A percentile compares a stretch with the other conserved stretches of the same genome.
These are phyloP conservation scores for Peromyscus leucopus DNA, from an alignment of 2,113 vertebrate species.

Conservation along the genomic window DNA sequence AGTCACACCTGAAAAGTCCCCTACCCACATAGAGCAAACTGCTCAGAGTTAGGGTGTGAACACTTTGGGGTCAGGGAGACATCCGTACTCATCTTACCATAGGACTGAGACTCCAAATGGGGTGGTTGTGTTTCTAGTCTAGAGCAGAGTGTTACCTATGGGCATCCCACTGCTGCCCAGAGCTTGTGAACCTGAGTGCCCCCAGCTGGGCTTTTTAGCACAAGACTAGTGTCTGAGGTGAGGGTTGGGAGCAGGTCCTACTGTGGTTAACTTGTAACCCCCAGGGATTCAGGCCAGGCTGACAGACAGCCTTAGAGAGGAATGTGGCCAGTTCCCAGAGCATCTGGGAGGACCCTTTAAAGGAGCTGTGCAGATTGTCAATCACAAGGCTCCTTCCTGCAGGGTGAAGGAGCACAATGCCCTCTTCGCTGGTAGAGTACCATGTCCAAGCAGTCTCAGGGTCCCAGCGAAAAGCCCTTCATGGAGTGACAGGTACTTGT, in stretches of 20 bases:
- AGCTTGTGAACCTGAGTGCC: neutral
- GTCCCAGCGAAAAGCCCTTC: too few species aligned
- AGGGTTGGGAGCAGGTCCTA: neutral
- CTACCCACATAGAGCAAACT: neutral
- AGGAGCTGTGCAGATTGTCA: neutral
- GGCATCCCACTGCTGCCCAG: neutral
- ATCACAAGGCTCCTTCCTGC: neutral
- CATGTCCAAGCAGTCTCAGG: neutral
- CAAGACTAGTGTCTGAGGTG: neutral
- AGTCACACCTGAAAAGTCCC: neutral
- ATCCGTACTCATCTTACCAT: neutral
- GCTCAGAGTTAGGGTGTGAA: neutral
- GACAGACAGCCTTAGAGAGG: neutral
- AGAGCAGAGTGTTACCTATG: neutral
- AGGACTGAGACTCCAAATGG: neutral
- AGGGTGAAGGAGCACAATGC: neutral
- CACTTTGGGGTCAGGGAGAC: neutral
- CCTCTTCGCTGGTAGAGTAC: neutral
- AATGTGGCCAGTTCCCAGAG: neutral
- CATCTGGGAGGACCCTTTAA: neutral
- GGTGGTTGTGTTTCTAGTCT: neutral
- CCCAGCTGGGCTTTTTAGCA: neutral
- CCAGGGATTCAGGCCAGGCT: neutral
- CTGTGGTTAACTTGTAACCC: neutral
- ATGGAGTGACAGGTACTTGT: neutral